Evolutionary conservation across 2,113 vertebrate genomes (phyloP).

Genomic region (Trematomus loennbergii): DNA sequence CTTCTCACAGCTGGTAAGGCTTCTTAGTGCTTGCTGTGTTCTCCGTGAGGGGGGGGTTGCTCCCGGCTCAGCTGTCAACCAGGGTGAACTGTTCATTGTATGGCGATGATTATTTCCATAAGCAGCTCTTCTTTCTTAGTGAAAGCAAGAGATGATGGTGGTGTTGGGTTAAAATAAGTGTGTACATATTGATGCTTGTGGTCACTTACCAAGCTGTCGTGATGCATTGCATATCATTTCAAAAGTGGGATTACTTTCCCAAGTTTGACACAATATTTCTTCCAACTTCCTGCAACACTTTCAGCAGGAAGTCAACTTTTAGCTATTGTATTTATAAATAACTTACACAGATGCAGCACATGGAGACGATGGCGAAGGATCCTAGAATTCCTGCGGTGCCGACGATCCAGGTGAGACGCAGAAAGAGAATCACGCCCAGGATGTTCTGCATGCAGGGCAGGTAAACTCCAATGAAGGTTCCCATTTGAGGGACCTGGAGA

Average conservation of each 20-base stretch:
- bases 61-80: no score
- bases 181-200: no score
- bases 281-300: neutral
- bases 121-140: no score
- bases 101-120: no score
- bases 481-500: conserved; percentile 91
- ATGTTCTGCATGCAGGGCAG: conserved; percentile 98
- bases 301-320: neutral
- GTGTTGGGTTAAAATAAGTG: no score
- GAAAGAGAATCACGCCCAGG: conserved; percentile 95
- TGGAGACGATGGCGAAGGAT: conserved; percentile 92
- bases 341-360: conserved; percentile 96
- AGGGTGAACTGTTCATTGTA: no score
- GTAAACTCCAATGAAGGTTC: conserved; percentile 97
- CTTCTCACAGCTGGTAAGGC: no score
- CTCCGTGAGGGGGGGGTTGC: no score
- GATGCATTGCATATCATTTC: neutral
- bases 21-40: no score
- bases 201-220: no score
- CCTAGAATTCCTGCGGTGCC: conserved; percentile 93
- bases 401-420: conserved; percentile 97
- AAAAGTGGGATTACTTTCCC: no score
- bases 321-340: neutral
- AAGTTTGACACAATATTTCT: neutral
- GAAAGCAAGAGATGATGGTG: no score